Evolutionary conservation across 2,888 invertebrate species (phyloP), one percentile per base, ranked within the genome.

Genomic region (Apamea monoglypha): DNA sequence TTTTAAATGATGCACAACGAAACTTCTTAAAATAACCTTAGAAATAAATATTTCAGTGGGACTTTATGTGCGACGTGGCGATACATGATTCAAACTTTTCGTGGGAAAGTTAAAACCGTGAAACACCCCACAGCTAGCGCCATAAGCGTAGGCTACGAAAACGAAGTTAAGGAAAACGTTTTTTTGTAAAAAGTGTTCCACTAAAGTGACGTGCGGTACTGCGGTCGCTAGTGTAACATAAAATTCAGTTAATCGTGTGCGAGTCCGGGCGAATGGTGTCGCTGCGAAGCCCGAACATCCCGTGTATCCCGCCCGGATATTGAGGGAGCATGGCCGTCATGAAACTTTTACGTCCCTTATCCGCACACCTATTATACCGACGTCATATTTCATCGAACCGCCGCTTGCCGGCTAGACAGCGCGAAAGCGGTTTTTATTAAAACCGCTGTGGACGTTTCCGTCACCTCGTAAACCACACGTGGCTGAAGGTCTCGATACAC

Each of bases 271-370:
- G 83, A 85, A 87, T 83, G 78, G 83, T 80, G 80, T 87, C 84
- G 82, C 74, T 79, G 81, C 71, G 75, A 71, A 83, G 79, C 40
- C 69, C 59, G 79, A 18, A 53, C 53, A 79, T 53, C 59, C 78
- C 84, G 56, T 74, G 83, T 85, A 87, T 87, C 90, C 91, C 88
- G 78, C 66, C 89, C 91, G 91, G 92, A 91, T 91, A 92, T 92
- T 91, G 91, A 90, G 88, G 89, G 86, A 88, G 73, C 87, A 82
- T 85, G 86, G 77, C 85, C 89, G 88, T 90, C 92, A 90, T 93
- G 92, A 94, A 93, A 93, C 89, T 92, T 93, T 94, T 93, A 94
- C 91, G 92, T 90, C 89, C 88, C 90, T 89, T 90, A 90, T 89
- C 92, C 91, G 89, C 89, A 88, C 90, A 91, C 91, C 88, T 90